phyloP scores from a whole-genome alignment of 2,888 invertebrate genomes.

The Acanthopleura granulata region DNA sequence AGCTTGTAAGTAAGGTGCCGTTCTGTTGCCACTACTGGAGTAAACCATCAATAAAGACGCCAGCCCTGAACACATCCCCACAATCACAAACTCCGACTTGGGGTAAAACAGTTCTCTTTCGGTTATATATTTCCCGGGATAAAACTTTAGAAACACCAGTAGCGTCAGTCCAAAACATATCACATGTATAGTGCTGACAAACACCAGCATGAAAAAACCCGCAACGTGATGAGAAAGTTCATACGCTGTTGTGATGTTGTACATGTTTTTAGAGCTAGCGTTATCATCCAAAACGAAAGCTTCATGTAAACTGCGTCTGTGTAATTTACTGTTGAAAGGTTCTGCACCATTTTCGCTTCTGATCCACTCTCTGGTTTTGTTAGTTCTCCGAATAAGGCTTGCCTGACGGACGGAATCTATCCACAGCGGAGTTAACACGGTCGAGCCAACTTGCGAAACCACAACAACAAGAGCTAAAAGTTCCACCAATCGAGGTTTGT shows the following conservation, averaged over 20 bases:
- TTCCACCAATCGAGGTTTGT: neutral
- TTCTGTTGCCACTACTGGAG: conserved; percentile 50
- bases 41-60: conserved; percentile 45
- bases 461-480: neutral
- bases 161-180: conserved; percentile 33
- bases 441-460: neutral
- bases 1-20: conserved; percentile 55
- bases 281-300: neutral
- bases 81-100: conserved; percentile 40
- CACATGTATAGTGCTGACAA: conserved; percentile 27
- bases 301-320: neutral
- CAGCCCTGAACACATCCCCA: conserved; percentile 46
- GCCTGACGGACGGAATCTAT: neutral
- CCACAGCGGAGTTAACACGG: neutral
- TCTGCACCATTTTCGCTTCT: neutral
- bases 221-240: neutral
- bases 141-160: conserved; percentile 28
- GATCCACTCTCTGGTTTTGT: neutral
- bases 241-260: neutral
- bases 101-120: conserved; percentile 37
- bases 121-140: conserved; percentile 28
- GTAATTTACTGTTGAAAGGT: neutral
- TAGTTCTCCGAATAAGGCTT: neutral
- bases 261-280: neutral
- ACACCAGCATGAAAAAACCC: neutral